These are phyloP conservation scores for Lumbricus terrestris DNA, from an alignment of 2,888 invertebrate genomes.

Conservation along the genomic window DNA sequence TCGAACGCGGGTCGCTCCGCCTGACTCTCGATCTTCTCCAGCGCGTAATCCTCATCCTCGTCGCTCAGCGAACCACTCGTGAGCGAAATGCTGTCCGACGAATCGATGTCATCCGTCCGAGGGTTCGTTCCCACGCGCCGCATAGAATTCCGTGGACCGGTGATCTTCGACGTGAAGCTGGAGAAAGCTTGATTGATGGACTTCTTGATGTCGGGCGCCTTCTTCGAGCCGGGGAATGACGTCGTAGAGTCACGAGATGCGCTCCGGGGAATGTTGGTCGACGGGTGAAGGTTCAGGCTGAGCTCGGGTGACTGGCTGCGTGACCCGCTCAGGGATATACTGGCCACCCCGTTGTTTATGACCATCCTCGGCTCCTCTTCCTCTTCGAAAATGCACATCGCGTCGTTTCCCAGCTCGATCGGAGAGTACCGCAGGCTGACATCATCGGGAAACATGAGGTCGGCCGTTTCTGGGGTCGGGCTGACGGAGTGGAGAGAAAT, in stretches of 20 bases:
- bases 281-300: background rate
- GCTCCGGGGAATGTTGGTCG: background rate
- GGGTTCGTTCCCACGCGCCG: background rate
- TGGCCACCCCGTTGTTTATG: background rate
- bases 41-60: conserved; percentile 73
- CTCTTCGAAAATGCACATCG: background rate
- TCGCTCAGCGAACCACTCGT: conserved; percentile 77
- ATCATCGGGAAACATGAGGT: background rate
- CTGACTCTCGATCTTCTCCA: conserved; percentile 63
- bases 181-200: conserved; percentile 70
- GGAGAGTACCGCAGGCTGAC: background rate
- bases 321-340: background rate
- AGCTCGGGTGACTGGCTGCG: background rate
- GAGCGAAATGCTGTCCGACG: conserved; percentile 74
- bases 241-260: background rate
- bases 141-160: background rate
- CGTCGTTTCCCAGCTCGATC: background rate
- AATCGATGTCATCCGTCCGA: conserved; percentile 59
- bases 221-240: conserved; percentile 66
- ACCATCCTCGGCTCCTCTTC: background rate
- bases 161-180: conserved; percentile 63
- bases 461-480: background rate
- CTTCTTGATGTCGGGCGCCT: conserved; percentile 65
- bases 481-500: background rate
- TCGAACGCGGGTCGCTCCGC: conserved; percentile 65